phyloP scores from a whole-genome alignment of 1,140 invertebrate genomes.

The Cryptotermes secundus region DNA sequence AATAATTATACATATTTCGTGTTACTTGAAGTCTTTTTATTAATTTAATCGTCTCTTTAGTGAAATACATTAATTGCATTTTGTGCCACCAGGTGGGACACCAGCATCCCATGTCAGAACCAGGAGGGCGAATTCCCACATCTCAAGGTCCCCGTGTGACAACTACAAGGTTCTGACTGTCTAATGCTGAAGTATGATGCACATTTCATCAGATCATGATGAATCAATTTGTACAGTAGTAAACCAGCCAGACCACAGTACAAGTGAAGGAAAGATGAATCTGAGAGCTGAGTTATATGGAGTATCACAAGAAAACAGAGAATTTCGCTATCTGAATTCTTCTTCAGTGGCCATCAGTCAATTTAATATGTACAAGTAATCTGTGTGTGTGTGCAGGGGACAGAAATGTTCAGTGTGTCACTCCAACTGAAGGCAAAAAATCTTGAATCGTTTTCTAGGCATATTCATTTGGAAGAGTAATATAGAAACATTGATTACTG shows the following conservation, averaged over 20 bases:
- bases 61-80: background rate
- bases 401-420: constrained; percentile 8
- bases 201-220: background rate
- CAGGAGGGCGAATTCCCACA: background rate
- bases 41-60: too few species aligned
- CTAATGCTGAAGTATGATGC: background rate
- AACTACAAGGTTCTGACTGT: constrained; percentile 22
- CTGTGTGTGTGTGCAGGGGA: background rate
- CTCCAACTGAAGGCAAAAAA: background rate
- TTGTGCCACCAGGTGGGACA: background rate
- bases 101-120: constrained; percentile 1
- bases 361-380: constrained; percentile 11
- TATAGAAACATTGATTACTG: background rate
- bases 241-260: background rate
- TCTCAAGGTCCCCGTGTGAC: constrained; percentile 25
- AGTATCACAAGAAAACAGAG: background rate
- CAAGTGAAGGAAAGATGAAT: background rate
- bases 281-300: background rate
- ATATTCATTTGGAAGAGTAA: background rate
- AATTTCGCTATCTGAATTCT: background rate
- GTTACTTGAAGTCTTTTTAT: too few species aligned
- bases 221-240: background rate
- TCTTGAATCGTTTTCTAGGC: background rate
- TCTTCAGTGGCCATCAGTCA: background rate
- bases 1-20: too few species aligned